These are phyloP conservation scores for Vultur gryphus DNA, from an alignment of 2,797 vertebrate genomes.

Conservation along the genomic window DNA sequence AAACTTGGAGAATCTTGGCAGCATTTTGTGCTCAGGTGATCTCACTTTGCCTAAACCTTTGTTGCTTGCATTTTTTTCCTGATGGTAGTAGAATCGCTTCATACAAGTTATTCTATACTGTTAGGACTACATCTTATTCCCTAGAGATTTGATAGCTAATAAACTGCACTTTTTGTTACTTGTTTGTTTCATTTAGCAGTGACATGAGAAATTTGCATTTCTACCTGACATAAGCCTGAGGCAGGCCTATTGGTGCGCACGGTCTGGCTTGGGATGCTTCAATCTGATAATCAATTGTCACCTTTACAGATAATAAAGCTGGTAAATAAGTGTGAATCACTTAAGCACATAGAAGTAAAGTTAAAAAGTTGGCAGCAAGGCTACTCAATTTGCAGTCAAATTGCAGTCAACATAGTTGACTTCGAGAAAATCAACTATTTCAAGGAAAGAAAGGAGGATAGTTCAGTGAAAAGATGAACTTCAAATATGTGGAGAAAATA, in stretches of 20 bases:
- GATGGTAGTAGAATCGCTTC: neutral
- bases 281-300: accelerated
- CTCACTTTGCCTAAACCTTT: neutral
- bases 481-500: neutral
- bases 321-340: neutral
- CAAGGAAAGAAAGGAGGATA: neutral
- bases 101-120: neutral
- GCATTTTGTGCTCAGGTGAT: neutral
- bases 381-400: neutral
- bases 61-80: neutral
- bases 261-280: neutral
- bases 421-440: neutral
- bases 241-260: neutral
- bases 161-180: neutral
- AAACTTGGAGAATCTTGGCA: neutral
- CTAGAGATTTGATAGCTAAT: neutral
- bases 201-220: neutral
- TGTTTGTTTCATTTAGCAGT: neutral
- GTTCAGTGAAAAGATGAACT: neutral
- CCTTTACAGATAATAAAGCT: neutral
- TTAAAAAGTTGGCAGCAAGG: neutral
- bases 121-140: neutral
- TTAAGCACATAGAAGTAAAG: neutral
- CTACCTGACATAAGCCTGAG: neutral
- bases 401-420: neutral